Base-by-base conservation (phyloP, 2,113 vertebrate genomes). In the Mugil cephalus region DNA sequence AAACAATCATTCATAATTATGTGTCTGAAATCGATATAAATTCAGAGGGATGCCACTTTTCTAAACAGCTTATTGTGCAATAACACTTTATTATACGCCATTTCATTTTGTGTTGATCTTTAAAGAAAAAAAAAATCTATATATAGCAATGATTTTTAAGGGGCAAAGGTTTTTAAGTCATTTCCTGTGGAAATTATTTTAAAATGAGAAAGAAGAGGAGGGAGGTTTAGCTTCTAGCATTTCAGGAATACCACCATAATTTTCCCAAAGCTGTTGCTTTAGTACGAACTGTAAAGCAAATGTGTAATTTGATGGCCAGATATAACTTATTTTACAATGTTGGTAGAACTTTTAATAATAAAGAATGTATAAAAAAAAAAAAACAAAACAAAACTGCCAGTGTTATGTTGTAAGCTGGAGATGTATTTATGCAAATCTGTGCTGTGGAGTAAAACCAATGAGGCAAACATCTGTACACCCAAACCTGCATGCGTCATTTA, bases 101-200 rank as follows among this genome's bases (percentile, higher is more conserved):
- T 89, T 90, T 83, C 83, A 35, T 76, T 59, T 77, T 91, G 38
- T 86, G 90, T 92, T 91, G 80, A 91, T 93, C 88, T 93, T 78
- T 61, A 66, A 83, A 77, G 63, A 83, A 73, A 43, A 30, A 30
- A 30, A 30, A 30, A 3, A 30, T 30, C 2, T 30, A 69, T 34
- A 72, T 53, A 91, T 92, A 91, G 87, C 79, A 92, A 89, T 93
- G 88, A 94, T 94, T 94, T 94, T 87, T 90, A 88, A 85, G 65
- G 77, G 80, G 66, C 72, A 62, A 54, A 17, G 63, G 79, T 87
- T 86, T 87, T 84, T 62, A 74, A 94, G 76, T 95, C 87, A 88
- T 98, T 98, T 98, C 96, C 97, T 98, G 95, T 99, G 96, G 97
- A 98, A 98, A 97, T 96, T 78, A 94, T 94, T 94, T 91, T 92